A percentile compares a stretch with the other conserved stretches of the same genome.
These are phyloP conservation scores for Argynnis bischoffii DNA, from an alignment of 2,888 invertebrate genomes.

Conservation along the genomic window DNA sequence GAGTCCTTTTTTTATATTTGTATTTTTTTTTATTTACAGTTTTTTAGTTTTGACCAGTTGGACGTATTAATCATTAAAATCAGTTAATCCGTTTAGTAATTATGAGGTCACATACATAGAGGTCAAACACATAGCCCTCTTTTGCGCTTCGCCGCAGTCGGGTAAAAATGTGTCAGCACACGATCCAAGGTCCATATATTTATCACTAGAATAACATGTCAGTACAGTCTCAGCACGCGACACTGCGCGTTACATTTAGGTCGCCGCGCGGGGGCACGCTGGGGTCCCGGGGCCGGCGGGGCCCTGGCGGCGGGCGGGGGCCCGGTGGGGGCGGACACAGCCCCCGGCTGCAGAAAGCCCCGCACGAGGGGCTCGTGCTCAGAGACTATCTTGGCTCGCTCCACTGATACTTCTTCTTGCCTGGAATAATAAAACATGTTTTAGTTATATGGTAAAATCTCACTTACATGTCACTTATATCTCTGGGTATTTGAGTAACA, in stretches of 20 bases:
- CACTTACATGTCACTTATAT: too few species aligned
- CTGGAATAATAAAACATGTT: slow-evolving; percentile 50
- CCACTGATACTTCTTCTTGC: slow-evolving; percentile 76
- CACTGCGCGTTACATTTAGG: slow-evolving; percentile 67
- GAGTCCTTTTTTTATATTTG: too few species aligned
- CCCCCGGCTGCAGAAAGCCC: slow-evolving; percentile 83
- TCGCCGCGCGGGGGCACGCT: slow-evolving; percentile 29
- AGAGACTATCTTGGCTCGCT: slow-evolving; percentile 78
- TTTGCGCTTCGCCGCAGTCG: too few species aligned
- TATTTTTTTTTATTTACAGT: too few species aligned
- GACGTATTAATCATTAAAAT: too few species aligned
- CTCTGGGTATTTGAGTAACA: too few species aligned
- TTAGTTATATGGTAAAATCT: too few species aligned
- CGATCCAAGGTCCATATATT: neutral
- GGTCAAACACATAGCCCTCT: too few species aligned
- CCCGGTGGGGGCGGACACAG: slow-evolving; percentile 51
- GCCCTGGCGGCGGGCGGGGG: slow-evolving; percentile 69
- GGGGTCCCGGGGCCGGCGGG: slow-evolving; percentile 55
- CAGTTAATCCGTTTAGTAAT: too few species aligned
- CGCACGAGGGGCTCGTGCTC: slow-evolving; percentile 81
- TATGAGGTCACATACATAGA: too few species aligned
- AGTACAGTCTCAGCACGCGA: neutral
- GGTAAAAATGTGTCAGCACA: neutral
- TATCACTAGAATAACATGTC: neutral
- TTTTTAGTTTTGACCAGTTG: too few species aligned